A percentile compares a stretch with the other conserved stretches of the same genome.
Conservation (phyloP, 2,797 vertebrate genomes). For the Pseudochaenichthys georgianus region DNA sequence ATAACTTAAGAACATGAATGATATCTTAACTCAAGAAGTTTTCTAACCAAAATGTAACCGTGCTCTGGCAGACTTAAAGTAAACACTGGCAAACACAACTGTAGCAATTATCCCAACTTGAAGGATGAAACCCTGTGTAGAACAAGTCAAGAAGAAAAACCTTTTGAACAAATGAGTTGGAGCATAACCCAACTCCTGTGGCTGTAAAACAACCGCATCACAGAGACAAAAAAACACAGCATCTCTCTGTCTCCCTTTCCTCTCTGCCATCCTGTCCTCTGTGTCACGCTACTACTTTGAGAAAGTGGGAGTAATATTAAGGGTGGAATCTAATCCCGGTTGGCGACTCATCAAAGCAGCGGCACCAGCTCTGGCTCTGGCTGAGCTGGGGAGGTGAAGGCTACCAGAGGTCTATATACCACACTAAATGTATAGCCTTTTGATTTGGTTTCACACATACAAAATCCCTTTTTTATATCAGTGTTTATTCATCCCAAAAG, state of each 20-base stretch:
- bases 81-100: constrained; percentile 25
- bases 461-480: constrained; percentile 23
- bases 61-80: constrained; percentile 8
- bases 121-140: constrained; percentile 40
- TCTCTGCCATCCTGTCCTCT: constrained; percentile 73
- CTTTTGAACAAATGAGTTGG: constrained; percentile 54
- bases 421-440: constrained; percentile 43
- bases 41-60: constrained; percentile 9
- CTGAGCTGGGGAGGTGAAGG: constrained; percentile 58
- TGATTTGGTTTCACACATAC: constrained; percentile 23
- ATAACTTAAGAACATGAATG: neutral
- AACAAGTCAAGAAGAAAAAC: constrained; percentile 44
- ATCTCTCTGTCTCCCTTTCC: constrained; percentile 62
- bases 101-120: constrained; percentile 47
- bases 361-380: constrained; percentile 59
- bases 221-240: constrained; percentile 65
- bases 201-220: constrained; percentile 56
- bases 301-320: constrained; percentile 80
- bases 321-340: constrained; percentile 77
- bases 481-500: constrained; percentile 11
- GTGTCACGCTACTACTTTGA: constrained; percentile 78
- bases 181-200: constrained; percentile 54
- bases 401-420: constrained; percentile 57
- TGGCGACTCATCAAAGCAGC: constrained; percentile 79
- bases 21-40: neutral